These are phyloP conservation scores for Neolamprologus devosi DNA, from an alignment of 2,113 vertebrate genomes.

Conservation along the genomic window DNA sequence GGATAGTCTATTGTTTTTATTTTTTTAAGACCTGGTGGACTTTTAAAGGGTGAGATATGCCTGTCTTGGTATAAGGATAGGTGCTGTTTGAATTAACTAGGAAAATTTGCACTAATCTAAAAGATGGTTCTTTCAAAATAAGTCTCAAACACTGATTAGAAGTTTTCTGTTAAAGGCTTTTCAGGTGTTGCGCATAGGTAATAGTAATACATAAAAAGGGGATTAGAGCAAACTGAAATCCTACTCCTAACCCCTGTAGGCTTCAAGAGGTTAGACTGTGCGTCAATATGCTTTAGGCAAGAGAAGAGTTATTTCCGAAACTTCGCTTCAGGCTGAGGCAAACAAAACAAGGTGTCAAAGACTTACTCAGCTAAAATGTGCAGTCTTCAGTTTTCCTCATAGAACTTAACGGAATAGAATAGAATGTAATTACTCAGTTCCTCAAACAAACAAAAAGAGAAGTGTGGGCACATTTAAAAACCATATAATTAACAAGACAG, in stretches of 20 bases:
- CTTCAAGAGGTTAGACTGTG: neutral
- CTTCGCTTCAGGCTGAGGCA: neutral
- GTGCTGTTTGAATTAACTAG: neutral
- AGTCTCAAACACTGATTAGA: neutral
- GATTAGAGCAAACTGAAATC: neutral
- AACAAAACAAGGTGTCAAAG: neutral
- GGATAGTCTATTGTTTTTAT: neutral
- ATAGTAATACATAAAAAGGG: neutral
- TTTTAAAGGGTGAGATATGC: neutral
- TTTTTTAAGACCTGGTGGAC: neutral
- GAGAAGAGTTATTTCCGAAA: neutral
- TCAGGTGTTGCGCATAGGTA: neutral
- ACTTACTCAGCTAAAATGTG: neutral
- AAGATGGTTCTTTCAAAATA: neutral
- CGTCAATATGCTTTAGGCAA: accelerated
- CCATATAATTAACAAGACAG: neutral
- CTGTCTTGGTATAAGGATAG: neutral
- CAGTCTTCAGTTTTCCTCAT: neutral
- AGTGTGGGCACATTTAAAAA: neutral
- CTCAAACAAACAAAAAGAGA: neutral
- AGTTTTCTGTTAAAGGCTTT: neutral
- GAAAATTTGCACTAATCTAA: neutral
- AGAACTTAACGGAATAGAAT: neutral
- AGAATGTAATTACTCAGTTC: neutral
- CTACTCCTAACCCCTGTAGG: neutral